These are phyloP conservation scores for Empis livida DNA, from an alignment of 2,888 invertebrate species.

Conservation along the genomic window DNA sequence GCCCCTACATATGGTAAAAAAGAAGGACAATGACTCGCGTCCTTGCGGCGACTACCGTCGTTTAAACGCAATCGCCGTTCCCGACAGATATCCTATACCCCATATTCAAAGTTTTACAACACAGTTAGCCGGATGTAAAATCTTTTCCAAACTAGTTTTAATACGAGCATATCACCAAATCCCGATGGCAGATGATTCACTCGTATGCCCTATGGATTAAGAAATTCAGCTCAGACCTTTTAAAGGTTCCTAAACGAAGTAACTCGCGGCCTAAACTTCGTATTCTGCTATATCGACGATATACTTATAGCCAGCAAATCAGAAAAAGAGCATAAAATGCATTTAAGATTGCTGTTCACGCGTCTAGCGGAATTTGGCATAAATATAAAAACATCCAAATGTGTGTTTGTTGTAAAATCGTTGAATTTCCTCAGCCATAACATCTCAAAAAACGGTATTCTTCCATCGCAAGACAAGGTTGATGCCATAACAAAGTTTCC, in stretches of 20 bases:
- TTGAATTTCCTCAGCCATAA: background rate
- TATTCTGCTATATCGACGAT: slow-evolving; percentile 17
- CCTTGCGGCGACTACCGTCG: background rate
- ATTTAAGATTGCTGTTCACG: slow-evolving; percentile 11
- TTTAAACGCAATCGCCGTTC: background rate
- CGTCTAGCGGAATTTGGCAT: slow-evolving; percentile 13
- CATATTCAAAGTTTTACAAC: background rate
- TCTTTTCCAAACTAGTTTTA: slow-evolving; percentile 18
- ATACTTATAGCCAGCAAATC: slow-evolving; percentile 13
- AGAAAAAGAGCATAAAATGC: slow-evolving; percentile 11
- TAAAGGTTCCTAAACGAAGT: slow-evolving; percentile 10
- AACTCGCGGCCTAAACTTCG: slow-evolving; percentile 13
- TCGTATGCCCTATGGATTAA: slow-evolving; percentile 22
- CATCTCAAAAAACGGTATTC: background rate
- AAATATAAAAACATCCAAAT: slow-evolving; percentile 10
- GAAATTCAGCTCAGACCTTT: slow-evolving; percentile 23
- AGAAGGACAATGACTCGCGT: background rate
- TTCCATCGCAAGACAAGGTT: slow-evolving; percentile 4
- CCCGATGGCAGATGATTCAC: slow-evolving; percentile 7
- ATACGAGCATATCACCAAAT: slow-evolving; percentile 16
- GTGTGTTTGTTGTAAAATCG: background rate
- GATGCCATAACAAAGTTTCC: background rate
- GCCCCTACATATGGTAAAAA: background rate
- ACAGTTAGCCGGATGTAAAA: slow-evolving; percentile 8
- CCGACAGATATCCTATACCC: background rate